These are phyloP conservation scores for Brachionus koreanus DNA, from an alignment of 1,140 invertebrate genomes.

Conservation along the genomic window DNA sequence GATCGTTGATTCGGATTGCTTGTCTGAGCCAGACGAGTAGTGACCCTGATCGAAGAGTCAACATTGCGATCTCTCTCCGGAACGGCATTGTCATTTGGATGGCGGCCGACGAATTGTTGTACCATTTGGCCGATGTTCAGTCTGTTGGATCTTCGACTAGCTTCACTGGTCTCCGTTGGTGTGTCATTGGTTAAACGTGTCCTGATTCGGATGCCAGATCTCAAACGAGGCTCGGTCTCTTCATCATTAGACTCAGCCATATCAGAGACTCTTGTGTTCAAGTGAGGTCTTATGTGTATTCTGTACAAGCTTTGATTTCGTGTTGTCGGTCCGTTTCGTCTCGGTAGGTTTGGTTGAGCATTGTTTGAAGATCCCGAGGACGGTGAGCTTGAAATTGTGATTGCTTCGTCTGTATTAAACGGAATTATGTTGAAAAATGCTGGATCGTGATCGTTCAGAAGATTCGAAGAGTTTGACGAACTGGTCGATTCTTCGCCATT, in stretches of 20 bases:
- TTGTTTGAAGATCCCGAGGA: background rate
- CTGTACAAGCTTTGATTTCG: constrained; percentile 1
- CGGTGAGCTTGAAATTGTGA: background rate
- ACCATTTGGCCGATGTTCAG: background rate
- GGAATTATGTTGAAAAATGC: constrained; percentile 23
- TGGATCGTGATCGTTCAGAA: background rate
- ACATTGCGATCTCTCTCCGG: background rate
- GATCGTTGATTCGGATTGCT: background rate
- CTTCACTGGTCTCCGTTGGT: background rate
- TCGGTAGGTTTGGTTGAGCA: background rate
- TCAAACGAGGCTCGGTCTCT: background rate
- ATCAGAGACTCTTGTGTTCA: background rate
- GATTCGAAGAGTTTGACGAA: background rate
- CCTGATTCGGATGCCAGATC: background rate
- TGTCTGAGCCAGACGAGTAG: background rate
- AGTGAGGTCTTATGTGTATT: constrained; percentile 17
- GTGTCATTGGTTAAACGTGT: background rate
- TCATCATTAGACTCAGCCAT: background rate
- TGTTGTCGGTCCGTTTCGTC: background rate
- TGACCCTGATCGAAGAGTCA: background rate
- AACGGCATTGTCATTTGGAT: background rate
- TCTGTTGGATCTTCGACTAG: background rate
- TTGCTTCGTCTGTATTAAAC: constrained; percentile 1
- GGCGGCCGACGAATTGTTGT: background rate
- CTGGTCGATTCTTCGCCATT: constrained; percentile 3